Evolutionary conservation across 2,888 invertebrate species (phyloP).

Genomic region (Sinodicranocentrus sp.): DNA sequence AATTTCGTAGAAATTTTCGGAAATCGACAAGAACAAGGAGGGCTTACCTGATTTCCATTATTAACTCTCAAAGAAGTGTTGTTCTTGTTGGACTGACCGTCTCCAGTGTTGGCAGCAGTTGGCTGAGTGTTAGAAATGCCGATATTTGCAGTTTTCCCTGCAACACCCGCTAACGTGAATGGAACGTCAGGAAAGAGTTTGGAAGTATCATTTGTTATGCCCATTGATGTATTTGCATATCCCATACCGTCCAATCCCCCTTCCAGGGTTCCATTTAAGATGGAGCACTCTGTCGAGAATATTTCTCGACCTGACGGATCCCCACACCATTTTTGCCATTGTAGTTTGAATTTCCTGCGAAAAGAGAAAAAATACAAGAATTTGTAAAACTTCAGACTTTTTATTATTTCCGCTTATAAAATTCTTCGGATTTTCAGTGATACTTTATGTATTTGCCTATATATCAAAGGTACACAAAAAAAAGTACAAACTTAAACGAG

Average conservation of each 20-base stretch:
- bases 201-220: slow-evolving; percentile 44
- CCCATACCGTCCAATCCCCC: slow-evolving; percentile 26
- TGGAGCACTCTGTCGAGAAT: slow-evolving; percentile 74
- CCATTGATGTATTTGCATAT: slow-evolving; percentile 43
- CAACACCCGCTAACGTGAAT: slow-evolving; percentile 87
- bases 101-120: slow-evolving; percentile 84
- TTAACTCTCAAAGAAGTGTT: slow-evolving; percentile 73
- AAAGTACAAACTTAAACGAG: no score
- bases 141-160: slow-evolving; percentile 84
- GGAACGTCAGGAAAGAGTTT: slow-evolving; percentile 89
- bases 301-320: slow-evolving; percentile 64
- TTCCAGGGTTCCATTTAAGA: slow-evolving; percentile 71
- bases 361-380: no score
- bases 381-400: no score
- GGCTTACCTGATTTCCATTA: slow-evolving; percentile 73
- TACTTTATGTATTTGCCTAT: no score
- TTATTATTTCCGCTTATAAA: no score
- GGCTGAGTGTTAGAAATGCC: slow-evolving; percentile 86
- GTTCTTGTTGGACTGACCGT: slow-evolving; percentile 63
- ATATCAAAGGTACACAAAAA: no score
- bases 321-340: slow-evolving; percentile 65
- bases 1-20: no score
- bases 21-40: no score
- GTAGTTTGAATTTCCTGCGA: slow-evolving; percentile 70
- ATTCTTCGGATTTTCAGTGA: no score